Evolutionary conservation across 2,113 vertebrate species (phyloP).

Genomic region (Oncorhynchus nerka): DNA sequence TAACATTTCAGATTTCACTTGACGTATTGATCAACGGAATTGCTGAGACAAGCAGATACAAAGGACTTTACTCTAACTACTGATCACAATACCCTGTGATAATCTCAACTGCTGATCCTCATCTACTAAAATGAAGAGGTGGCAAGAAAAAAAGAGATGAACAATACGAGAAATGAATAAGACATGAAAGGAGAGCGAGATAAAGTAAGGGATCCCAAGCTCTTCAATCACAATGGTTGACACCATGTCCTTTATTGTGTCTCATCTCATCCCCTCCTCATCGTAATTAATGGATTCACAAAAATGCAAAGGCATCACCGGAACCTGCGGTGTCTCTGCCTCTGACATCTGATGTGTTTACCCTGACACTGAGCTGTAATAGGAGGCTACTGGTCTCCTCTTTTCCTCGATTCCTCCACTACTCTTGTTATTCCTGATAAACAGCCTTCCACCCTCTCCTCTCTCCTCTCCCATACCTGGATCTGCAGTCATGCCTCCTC

Average conservation of each 20-base stretch:
- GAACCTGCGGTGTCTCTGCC: no score
- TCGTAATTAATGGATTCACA: no score
- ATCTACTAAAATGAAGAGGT: background rate
- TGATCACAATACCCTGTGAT: no score
- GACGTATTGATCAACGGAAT: no score
- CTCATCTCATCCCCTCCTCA: no score
- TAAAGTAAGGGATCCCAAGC: background rate
- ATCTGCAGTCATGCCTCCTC: constrained; percentile 14
- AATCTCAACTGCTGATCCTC: background rate
- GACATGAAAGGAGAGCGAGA: background rate
- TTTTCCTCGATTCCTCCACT: background rate
- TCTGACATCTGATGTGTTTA: no score
- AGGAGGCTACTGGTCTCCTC: background rate
- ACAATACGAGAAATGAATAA: background rate
- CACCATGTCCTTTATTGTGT: no score
- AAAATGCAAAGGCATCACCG: no score
- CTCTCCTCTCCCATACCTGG: constrained; percentile 12
- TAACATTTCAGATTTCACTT: no score
- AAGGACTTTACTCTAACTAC: no score
- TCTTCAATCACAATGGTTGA: background rate
- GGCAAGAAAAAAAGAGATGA: background rate
- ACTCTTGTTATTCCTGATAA: background rate
- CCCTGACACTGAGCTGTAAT: no score
- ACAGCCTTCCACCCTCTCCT: constrained; percentile 4
- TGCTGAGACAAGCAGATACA: no score